Percentiles rank a stretch among this genome's conserved stretches.
Conservation (phyloP, 2,797 vertebrate genomes). For the Heterohyrax brucei region DNA sequence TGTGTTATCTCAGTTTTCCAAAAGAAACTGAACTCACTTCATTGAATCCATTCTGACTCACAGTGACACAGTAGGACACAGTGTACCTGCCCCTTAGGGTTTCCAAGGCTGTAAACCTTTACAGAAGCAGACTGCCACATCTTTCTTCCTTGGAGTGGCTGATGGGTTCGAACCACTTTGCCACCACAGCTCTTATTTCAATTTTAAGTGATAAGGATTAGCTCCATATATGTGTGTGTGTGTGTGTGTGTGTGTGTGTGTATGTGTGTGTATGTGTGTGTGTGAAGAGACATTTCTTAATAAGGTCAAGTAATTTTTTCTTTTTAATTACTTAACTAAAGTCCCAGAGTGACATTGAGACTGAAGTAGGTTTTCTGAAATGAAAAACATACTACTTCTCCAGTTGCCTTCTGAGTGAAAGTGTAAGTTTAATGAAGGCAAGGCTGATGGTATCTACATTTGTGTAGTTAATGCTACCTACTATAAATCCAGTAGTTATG, state of each 20-base stretch:
- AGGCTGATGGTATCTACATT: slow-evolving; percentile 9
- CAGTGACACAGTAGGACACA: too few species aligned
- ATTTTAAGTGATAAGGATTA: slow-evolving; percentile 36
- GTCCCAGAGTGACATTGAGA: slow-evolving; percentile 8
- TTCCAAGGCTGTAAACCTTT: too few species aligned
- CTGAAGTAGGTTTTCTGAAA: slow-evolving; percentile 59
- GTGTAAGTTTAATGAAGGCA: slow-evolving; percentile 3
- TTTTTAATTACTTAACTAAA: slow-evolving; percentile 49
- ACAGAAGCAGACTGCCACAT: too few species aligned
- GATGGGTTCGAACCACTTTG: too few species aligned
- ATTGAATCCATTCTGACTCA: too few species aligned
- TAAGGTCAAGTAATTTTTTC: slow-evolving; percentile 49
- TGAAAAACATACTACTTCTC: slow-evolving; percentile 12
- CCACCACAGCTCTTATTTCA: neutral
- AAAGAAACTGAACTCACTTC: too few species aligned
- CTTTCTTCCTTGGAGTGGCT: too few species aligned
- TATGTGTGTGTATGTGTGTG: slow-evolving; percentile 43
- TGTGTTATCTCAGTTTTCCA: slow-evolving; percentile 20
- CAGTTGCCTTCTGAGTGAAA: slow-evolving; percentile 39
- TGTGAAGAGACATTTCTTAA: slow-evolving; percentile 57
- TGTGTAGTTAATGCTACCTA: neutral
- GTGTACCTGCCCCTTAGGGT: too few species aligned
- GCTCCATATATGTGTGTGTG: slow-evolving; percentile 45
- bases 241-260: slow-evolving; percentile 60
- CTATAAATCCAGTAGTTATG: neutral